Base-by-base conservation (phyloP, 2,113 vertebrate genomes). In the Eonycteris spelaea region DNA sequence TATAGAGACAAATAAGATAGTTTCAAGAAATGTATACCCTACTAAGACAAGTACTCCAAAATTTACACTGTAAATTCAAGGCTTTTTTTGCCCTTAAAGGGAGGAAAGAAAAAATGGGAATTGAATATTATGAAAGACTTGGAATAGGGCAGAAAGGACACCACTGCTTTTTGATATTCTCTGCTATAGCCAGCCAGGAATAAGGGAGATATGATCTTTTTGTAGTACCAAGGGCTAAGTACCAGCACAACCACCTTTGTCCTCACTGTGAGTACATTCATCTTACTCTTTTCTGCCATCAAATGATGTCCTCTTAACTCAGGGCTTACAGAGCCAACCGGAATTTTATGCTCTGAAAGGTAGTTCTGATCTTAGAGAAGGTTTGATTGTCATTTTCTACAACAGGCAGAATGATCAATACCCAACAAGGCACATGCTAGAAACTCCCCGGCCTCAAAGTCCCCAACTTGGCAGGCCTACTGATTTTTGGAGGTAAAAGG, bases 91-190 rank as follows among this genome's bases (percentile, higher is more conserved):
- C 26, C 19, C n/a, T 35, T 40, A 51, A 18, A 38, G 53, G 18
- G 12, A 35, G 65, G 18, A 67, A 93, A 74, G 65, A 90, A 96
- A 43, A 94, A 86, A 94, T 74, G n/a, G 26, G 18, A 73, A 86
- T 16, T 9, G 3, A 70, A 16, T 61, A 1, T 45, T 70, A 87
- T 7, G 53, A 86, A 87, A 61, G 28, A 75, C 19, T 33, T 38
- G 35, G 70, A 15, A 19, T n/a, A 48, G 0, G 71, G 30, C 11
- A 92, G 35, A 84, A 83, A 78, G 16, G 26, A 92, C 12, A 85
- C 30, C 26, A 22, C 22, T 67, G 26, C 19, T 53, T 70, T 92
- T 11, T 55, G 35, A 63, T 65, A 75, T 5, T 68, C 51, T 82
- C 71, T 80, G 85, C 55, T 57, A 8, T 19, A 35, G 57, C 10